Base-by-base conservation (phyloP, 2,888 invertebrate genomes). In the Hydrotaea diabolus region DNA sequence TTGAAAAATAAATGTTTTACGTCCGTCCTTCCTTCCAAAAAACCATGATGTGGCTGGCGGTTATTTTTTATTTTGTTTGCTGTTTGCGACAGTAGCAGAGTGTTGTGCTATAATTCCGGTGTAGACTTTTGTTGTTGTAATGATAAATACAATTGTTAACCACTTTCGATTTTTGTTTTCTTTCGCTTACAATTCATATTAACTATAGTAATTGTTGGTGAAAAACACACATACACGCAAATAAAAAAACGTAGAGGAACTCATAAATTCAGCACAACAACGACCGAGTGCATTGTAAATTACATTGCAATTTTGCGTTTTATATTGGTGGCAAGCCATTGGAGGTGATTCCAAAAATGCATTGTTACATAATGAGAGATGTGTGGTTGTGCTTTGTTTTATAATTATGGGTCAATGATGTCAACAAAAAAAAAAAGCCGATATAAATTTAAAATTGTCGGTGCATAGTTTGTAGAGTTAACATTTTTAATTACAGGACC, bases 401-500 rank as follows among this genome's bases (percentile, higher is more conserved):
- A 73, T 66, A 77, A 80, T 80, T 80, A 73, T 80, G 74, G 83
- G 80, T 71, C 80, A 83, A 74, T 80, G 80, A 77, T 77, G 69
- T 55, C 59, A 62, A 77, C 77, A 80, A 80, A 59, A 66, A 74
- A 80, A 62, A n/a, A n/a, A n/a, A n/a, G n/a, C n/a, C n/a, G n/a
- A n/a, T n/a, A n/a, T n/a, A n/a, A n/a, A n/a, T n/a, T n/a, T n/a
- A n/a, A n/a, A n/a, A n/a, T n/a, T n/a, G n/a, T n/a, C n/a, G n/a
- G n/a, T n/a, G n/a, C n/a, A n/a, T n/a, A n/a, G n/a, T n/a, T n/a
- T n/a, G n/a, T n/a, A n/a, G n/a, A n/a, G n/a, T n/a, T n/a, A 31
- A 31, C 2, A 31, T 4, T 4, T 31, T 2, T 31, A 2, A 31
- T 31, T 7, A 31, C 3, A 31, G 31, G 7, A 31, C 7, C 2